A percentile compares a stretch with the other conserved stretches of the same genome.
Conservation (phyloP, 2,797 vertebrate genomes). For the Toxotes lorentzi region DNA sequence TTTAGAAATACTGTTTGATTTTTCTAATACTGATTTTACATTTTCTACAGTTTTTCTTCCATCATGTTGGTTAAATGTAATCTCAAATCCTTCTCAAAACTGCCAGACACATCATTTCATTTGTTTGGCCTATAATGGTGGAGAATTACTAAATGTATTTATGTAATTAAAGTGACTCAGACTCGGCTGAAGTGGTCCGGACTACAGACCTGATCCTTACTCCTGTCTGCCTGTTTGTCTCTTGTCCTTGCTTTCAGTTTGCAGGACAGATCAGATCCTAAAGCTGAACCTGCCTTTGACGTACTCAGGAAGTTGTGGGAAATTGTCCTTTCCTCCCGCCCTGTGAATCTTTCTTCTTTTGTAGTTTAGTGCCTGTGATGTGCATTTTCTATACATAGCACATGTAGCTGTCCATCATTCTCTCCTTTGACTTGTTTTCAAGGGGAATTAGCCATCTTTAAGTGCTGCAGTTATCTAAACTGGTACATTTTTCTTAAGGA, state of each 20-base stretch:
- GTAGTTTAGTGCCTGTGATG: background rate
- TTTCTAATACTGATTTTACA: no score
- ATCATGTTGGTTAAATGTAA: no score
- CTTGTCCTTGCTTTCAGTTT: background rate
- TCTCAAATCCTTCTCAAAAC: no score
- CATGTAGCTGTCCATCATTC: slow-evolving; percentile 11
- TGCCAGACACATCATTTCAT: no score
- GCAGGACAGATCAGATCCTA: background rate
- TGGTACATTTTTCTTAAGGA: background rate
- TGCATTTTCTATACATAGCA: background rate
- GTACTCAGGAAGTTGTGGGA: background rate
- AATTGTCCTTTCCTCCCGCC: background rate
- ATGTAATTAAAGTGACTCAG: no score
- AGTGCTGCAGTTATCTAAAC: slow-evolving; percentile 7
- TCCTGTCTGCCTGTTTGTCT: background rate
- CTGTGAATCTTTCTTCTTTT: background rate
- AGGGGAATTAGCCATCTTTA: slow-evolving; percentile 6
- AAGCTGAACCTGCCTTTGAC: background rate
- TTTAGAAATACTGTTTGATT: no score
- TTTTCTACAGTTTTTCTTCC: no score
- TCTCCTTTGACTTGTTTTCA: slow-evolving; percentile 21
- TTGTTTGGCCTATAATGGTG: no score
- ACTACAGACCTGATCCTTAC: background rate
- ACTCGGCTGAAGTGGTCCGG: no score
- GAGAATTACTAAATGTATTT: no score